Conservation (phyloP, 2,888 invertebrate genomes). For the Lymantria monacha region DNA sequence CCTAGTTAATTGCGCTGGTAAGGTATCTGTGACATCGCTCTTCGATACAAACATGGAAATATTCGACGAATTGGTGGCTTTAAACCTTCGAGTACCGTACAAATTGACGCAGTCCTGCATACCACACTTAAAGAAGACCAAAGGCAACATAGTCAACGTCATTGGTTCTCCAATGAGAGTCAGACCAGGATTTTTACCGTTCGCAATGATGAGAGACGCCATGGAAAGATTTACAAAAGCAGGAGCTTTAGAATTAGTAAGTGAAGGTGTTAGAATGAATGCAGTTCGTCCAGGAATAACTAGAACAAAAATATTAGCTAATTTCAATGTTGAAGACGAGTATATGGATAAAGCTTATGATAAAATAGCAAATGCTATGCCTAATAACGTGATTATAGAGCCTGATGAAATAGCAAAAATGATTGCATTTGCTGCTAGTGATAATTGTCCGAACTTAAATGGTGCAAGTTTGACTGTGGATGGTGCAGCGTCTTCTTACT, state of each 20-base stretch:
- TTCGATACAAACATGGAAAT: conserved; percentile 53
- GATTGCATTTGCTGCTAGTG: conserved; percentile 55
- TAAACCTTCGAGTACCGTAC: conserved; percentile 58
- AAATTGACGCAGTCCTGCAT: conserved; percentile 52
- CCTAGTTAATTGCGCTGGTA: conserved; percentile 57
- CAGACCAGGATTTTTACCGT: conserved; percentile 52
- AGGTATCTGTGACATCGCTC: conserved; percentile 46
- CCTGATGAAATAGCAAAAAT: conserved; percentile 59
- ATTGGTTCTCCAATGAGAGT: conserved; percentile 47
- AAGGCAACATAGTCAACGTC: conserved; percentile 58
- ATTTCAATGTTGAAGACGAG: conserved; percentile 52
- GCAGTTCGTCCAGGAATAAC: conserved; percentile 59
- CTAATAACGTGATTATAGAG: conserved; percentile 49
- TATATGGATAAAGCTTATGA: conserved; percentile 45
- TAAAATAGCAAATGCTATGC: conserved; percentile 41
- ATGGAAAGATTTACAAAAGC: conserved; percentile 55
- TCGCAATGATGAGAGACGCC: conserved; percentile 52
- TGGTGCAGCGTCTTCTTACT: conserved; percentile 45
- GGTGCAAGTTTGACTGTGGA: conserved; percentile 51
- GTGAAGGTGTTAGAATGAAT: conserved; percentile 59
- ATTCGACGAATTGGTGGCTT: conserved; percentile 53
- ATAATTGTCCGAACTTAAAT: conserved; percentile 48
- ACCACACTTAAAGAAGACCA: conserved; percentile 49
- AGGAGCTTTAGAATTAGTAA: conserved; percentile 52
- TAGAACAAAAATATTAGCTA: conserved; percentile 53